These are phyloP conservation scores for Argyresthia albistria DNA, from an alignment of 2,888 invertebrate species.

Conservation along the genomic window DNA sequence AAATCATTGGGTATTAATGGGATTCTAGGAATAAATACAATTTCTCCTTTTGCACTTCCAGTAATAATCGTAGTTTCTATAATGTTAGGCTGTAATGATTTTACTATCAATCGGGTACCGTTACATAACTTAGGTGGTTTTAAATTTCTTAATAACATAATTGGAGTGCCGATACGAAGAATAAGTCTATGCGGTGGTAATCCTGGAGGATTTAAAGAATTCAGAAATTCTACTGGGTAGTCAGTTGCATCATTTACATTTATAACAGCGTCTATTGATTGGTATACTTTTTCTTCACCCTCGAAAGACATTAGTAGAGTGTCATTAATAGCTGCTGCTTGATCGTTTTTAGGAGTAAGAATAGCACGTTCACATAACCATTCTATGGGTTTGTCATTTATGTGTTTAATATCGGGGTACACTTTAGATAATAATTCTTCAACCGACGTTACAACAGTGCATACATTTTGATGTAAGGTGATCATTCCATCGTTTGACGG, in stretches of 20 bases:
- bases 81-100: not conserved
- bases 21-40: not conserved
- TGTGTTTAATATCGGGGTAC: slow-evolving; percentile 14
- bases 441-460: too few relatives aligned
- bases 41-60: not conserved
- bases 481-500: too few relatives aligned
- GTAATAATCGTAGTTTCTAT: not conserved
- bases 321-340: slow-evolving; percentile 14
- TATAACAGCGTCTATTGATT: slow-evolving; percentile 7
- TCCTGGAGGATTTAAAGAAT: slow-evolving; percentile 10
- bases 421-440: slow-evolving; percentile 12
- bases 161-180: slow-evolving; percentile 4
- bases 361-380: slow-evolving; percentile 16
- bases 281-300: slow-evolving; percentile 6
- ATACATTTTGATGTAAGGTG: too few relatives aligned
- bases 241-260: slow-evolving; percentile 5
- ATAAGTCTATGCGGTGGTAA: slow-evolving; percentile 5
- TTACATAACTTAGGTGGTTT: not conserved
- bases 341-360: slow-evolving; percentile 17
- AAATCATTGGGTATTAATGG: not conserved
- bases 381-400: slow-evolving; percentile 12
- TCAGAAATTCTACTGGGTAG: slow-evolving; percentile 14
- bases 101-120: not conserved
- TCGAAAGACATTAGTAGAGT: slow-evolving; percentile 6
- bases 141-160: slow-evolving; percentile 1